phyloP scores from a whole-genome alignment of 2,797 vertebrate species.

The Poeciliopsis paucimaculata region DNA sequence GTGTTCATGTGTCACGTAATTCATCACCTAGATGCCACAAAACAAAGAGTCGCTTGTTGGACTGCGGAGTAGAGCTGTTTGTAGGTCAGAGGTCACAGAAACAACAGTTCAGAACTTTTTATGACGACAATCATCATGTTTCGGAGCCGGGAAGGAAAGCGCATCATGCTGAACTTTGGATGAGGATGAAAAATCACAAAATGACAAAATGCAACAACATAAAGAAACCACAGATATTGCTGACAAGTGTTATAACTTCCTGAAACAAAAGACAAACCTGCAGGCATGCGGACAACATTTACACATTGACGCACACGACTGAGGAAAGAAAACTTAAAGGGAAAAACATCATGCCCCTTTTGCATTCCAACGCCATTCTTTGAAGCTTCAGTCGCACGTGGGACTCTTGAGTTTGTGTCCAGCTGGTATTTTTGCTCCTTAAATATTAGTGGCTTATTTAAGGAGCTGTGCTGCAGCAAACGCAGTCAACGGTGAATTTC shows the following conservation, averaged over 20 bases:
- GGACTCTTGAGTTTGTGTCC: conserved; percentile 33
- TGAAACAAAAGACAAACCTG: conserved; percentile 32
- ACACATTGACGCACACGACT: conserved; percentile 38
- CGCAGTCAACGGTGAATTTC: not conserved
- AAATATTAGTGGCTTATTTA: not conserved
- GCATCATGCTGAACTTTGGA: conserved; percentile 60
- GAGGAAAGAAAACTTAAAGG: not conserved
- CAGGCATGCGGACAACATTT: conserved; percentile 66
- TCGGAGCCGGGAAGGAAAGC: conserved; percentile 33
- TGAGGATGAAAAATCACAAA: conserved; percentile 32
- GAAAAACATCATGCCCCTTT: conserved; percentile 74
- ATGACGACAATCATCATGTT: conserved; percentile 11
- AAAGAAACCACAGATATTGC: conserved; percentile 26
- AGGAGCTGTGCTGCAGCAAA: conserved; percentile 15
- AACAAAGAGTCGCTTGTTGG: conserved; percentile 39
- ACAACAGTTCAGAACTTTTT: conserved; percentile 30
- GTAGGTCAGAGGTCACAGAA: conserved; percentile 49
- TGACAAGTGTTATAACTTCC: conserved; percentile 63
- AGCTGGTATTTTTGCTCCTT: not conserved
- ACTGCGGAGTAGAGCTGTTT: conserved; percentile 16
- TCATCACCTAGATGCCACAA: conserved; percentile 17
- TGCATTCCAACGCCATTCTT: conserved; percentile 86
- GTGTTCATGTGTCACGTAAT: conserved; percentile 34
- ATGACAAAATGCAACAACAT: conserved; percentile 26
- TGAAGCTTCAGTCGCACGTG: conserved; percentile 61